A percentile compares a stretch with the other conserved stretches of the same genome.
Conservation (phyloP, 1,140 invertebrate species). For the Galleria mellonella region DNA sequence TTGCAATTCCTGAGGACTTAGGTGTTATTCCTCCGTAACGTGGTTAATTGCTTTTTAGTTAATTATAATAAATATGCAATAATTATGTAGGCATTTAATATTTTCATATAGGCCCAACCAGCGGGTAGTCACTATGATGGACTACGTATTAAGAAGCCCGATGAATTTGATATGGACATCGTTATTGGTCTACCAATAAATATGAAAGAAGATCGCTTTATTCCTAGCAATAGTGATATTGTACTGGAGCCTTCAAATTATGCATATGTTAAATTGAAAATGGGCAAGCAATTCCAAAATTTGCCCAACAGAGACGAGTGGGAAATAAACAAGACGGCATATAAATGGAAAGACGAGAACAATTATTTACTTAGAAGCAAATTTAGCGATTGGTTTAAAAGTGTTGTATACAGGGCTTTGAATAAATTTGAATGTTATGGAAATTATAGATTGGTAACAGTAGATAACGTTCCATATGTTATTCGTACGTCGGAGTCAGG, state of each 20-base stretch:
- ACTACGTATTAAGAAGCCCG: slow-evolving; percentile 66
- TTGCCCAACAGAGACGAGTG: slow-evolving; percentile 30
- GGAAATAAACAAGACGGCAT: slow-evolving; percentile 31
- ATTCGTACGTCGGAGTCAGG: slow-evolving; percentile 48
- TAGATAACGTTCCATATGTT: slow-evolving; percentile 22
- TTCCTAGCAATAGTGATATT: slow-evolving; percentile 30
- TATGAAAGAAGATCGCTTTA: slow-evolving; percentile 8
- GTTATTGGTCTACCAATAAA: slow-evolving; percentile 58
- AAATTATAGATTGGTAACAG: neutral
- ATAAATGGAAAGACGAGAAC: slow-evolving; percentile 34
- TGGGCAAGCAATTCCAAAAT: slow-evolving; percentile 35
- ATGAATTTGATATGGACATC: slow-evolving; percentile 76
- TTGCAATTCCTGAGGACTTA: too few species aligned
- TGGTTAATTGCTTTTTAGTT: too few species aligned
- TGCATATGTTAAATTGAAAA: slow-evolving; percentile 37
- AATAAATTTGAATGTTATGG: slow-evolving; percentile 11
- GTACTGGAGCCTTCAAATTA: slow-evolving; percentile 32
- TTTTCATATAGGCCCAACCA: slow-evolving; percentile 49
- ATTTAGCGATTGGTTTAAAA: slow-evolving; percentile 60
- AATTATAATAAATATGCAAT: too few species aligned
- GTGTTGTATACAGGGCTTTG: slow-evolving; percentile 39
- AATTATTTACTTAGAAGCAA: slow-evolving; percentile 47
- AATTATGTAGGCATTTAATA: too few species aligned
- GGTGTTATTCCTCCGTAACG: too few species aligned
- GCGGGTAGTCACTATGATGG: slow-evolving; percentile 75